Evolutionary conservation across 2,113 vertebrate species (phyloP).

Genomic region (Otocyon megalotis): DNA sequence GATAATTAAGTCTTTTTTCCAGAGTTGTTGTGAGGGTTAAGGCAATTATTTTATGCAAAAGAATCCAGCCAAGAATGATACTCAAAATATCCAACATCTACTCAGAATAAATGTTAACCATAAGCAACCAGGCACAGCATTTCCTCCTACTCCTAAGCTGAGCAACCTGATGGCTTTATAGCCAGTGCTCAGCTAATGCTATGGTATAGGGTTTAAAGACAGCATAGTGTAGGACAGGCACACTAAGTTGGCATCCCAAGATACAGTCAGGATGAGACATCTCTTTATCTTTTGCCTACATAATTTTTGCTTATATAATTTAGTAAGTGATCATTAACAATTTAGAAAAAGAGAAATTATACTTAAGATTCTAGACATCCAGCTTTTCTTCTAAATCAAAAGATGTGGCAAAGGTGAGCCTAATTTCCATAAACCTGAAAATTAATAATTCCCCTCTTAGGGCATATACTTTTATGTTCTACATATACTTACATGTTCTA

Average conservation of each 20-base stretch:
- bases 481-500: background rate
- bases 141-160: background rate
- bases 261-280: background rate
- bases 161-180: background rate
- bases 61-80: background rate
- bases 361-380: background rate
- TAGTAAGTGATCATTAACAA: background rate
- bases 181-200: background rate
- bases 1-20: background rate
- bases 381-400: conserved; percentile 9
- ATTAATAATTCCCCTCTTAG: background rate
- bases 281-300: background rate
- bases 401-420: background rate
- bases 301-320: background rate
- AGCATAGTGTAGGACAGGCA: background rate
- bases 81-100: background rate
- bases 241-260: background rate
- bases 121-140: background rate
- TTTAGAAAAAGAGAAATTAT: conserved; percentile 46
- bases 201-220: background rate
- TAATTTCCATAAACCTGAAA: background rate
- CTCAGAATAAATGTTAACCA: background rate
- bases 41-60: conserved; percentile 1
- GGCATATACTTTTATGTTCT: background rate
- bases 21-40: background rate